Conservation (phyloP, 2,888 invertebrate species). For the Tiphia femorata region DNA sequence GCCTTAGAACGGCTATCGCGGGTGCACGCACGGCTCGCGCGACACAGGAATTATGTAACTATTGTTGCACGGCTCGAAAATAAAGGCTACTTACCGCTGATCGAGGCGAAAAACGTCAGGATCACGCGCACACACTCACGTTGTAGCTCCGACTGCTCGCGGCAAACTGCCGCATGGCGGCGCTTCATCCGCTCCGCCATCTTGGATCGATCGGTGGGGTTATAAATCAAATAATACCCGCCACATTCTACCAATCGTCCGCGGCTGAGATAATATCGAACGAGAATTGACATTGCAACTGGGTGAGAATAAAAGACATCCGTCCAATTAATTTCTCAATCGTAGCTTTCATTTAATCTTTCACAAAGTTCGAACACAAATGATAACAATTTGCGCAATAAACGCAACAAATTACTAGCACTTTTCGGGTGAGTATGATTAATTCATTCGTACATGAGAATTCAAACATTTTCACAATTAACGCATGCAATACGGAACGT, state of each 20-base stretch:
- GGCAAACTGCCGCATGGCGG: conserved; percentile 47
- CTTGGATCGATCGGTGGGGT: conserved; percentile 47
- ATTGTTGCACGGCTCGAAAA: conserved; percentile 58
- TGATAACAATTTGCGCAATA: conserved; percentile 25
- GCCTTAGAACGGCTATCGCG: conserved; percentile 19
- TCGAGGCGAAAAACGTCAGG: conserved; percentile 64
- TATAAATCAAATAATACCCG: conserved; percentile 28
- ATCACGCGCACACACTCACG: conserved; percentile 57
- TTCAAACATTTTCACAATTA: conserved; percentile 14
- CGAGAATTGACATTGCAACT: too few species aligned
- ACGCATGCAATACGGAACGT: conserved; percentile 21
- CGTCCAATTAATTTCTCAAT: neutral
- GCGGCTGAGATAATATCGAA: neutral
- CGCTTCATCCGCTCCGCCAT: conserved; percentile 47
- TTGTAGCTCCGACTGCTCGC: conserved; percentile 45
- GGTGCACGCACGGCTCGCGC: conserved; percentile 25
- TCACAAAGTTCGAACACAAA: neutral
- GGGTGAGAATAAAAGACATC: neutral
- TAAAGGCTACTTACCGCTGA: conserved; percentile 65
- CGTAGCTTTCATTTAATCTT: neutral
- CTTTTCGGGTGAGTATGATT: conserved; percentile 23
- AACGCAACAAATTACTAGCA: conserved; percentile 5
- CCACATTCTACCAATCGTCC: neutral
- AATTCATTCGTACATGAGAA: conserved; percentile 28
- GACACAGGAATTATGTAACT: conserved; percentile 60